Percentiles rank a stretch among this genome's conserved stretches.
These are phyloP conservation scores for Nycticryphes semicollaris DNA, from an alignment of 2,113 vertebrate genomes.

Conservation along the genomic window DNA sequence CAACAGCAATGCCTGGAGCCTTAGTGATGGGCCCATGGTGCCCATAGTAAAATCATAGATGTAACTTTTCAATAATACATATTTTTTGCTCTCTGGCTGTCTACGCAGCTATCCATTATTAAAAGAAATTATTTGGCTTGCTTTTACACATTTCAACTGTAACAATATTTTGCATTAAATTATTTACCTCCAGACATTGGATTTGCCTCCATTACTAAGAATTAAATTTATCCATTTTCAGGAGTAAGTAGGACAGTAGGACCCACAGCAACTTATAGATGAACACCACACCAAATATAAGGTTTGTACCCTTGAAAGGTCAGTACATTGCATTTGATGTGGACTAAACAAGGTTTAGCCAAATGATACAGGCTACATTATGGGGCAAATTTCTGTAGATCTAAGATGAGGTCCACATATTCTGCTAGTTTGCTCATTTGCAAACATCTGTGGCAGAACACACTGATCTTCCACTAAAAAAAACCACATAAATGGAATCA, in stretches of 20 bases:
- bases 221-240: neutral
- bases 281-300: neutral
- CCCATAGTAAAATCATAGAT: neutral
- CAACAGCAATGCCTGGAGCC: neutral
- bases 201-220: neutral
- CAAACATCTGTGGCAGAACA: conserved; percentile 54
- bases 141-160: neutral
- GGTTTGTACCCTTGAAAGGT: neutral
- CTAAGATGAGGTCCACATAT: conserved; percentile 3
- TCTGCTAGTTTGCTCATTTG: conserved; percentile 21
- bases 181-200: neutral
- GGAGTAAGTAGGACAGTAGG: neutral
- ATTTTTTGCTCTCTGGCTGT: neutral
- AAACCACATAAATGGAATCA: neutral
- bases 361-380: neutral
- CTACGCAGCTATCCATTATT: neutral
- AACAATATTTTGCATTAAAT: neutral
- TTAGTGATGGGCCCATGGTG: neutral
- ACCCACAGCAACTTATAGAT: neutral
- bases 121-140: neutral
- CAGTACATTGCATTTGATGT: neutral
- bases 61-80: neutral
- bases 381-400: neutral
- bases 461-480: conserved; percentile 21
- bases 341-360: neutral